A percentile compares a stretch with the other conserved stretches of the same genome.
Evolutionary conservation across 2,888 invertebrate genomes (phyloP).

Genomic region (Acleris literana): DNA sequence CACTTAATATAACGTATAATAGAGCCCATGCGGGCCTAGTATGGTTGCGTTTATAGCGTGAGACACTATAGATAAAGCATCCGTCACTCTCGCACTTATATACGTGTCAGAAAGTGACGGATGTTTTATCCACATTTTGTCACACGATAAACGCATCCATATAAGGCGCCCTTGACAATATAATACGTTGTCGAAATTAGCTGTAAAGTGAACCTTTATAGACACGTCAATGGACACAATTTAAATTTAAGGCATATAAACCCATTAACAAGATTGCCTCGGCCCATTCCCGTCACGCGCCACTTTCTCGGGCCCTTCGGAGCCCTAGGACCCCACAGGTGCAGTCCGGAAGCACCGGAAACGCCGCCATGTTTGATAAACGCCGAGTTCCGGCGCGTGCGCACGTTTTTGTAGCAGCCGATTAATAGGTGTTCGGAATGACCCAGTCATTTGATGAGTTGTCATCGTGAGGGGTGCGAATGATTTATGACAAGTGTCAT

Average conservation of each 20-base stretch:
- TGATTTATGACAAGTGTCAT: neutral
- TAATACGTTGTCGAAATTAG: too few relatives aligned
- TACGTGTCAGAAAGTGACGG: too few relatives aligned
- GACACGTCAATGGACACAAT: neutral
- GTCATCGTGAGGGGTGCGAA: slow-evolving; percentile 12
- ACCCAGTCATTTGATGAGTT: slow-evolving; percentile 2
- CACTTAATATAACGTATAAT: too few relatives aligned
- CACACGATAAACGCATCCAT: too few relatives aligned
- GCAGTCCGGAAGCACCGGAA: slow-evolving; percentile 5
- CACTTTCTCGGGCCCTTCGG: slow-evolving; percentile 6
- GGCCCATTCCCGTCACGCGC: slow-evolving; percentile 12
- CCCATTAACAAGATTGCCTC: slow-evolving; percentile 3
- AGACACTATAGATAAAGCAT: too few relatives aligned
- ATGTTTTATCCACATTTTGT: too few relatives aligned
- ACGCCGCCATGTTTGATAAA: slow-evolving; percentile 18
- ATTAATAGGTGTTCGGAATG: slow-evolving; percentile 21
- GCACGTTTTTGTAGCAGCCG: neutral
- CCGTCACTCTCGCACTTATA: too few relatives aligned
- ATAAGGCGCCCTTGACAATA: too few relatives aligned
- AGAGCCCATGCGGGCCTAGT: too few relatives aligned
- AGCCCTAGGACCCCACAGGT: slow-evolving; percentile 8
- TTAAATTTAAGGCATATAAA: slow-evolving; percentile 2
- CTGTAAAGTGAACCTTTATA: too few relatives aligned
- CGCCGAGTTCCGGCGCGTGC: slow-evolving; percentile 18
- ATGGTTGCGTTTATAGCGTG: too few relatives aligned